Conservation (phyloP, 2,797 vertebrate genomes). For the Etheostoma perlongum region DNA sequence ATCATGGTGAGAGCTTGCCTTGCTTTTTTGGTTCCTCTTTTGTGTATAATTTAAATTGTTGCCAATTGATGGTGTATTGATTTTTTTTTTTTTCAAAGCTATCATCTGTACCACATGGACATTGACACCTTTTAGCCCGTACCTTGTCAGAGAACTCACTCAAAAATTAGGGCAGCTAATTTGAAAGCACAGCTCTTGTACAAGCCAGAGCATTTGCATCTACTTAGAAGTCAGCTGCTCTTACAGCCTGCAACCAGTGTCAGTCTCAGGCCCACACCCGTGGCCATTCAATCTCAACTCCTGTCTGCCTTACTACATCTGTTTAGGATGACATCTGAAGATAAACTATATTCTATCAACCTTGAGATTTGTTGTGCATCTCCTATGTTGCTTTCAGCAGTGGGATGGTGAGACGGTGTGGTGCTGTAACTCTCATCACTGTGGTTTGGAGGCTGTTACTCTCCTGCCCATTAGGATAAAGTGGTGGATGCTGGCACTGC, state of each 20-base stretch:
- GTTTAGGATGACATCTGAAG: conserved; percentile 6
- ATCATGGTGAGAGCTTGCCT: too few relatives aligned
- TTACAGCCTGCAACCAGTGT: conserved; percentile 26
- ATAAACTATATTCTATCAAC: conserved; percentile 27
- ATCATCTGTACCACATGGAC: background rate
- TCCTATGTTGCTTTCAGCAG: conserved; percentile 10
- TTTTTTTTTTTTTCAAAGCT: background rate
- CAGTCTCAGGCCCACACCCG: conserved; percentile 30
- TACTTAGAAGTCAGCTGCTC: conserved; percentile 52
- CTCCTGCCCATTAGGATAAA: conserved; percentile 65
- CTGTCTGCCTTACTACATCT: conserved; percentile 11
- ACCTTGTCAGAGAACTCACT: background rate
- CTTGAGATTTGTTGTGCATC: conserved; percentile 16
- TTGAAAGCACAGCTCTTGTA: conserved; percentile 9
- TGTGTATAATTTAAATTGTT: too few relatives aligned
- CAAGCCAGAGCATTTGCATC: conserved; percentile 50
- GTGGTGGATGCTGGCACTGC: conserved; percentile 64
- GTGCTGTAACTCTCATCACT: conserved; percentile 46
- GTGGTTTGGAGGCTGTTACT: conserved; percentile 64
- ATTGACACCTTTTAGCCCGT: background rate
- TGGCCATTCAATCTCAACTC: conserved; percentile 28
- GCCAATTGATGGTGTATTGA: background rate
- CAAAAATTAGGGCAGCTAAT: conserved; percentile 13
- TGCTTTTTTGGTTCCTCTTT: too few relatives aligned
- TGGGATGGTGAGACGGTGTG: conserved; percentile 15